Evolutionary conservation across 2,888 invertebrate genomes (phyloP), one percentile per base, ranked within the genome.

Genomic region (Drosophila robusta): DNA sequence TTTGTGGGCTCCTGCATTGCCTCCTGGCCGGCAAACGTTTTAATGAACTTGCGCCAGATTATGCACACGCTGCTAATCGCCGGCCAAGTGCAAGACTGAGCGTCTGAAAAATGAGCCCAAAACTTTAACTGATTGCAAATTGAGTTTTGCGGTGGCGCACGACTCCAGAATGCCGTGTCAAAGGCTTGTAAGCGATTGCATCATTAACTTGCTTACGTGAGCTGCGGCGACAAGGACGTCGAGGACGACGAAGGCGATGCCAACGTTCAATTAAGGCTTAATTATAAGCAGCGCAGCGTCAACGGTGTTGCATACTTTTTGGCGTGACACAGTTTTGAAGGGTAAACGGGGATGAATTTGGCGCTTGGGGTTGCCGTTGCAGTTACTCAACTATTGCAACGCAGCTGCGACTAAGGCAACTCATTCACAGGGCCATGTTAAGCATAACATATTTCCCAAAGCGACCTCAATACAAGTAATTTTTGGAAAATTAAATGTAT

Each of bases 161-260:
- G 38, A 22, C 39, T 55, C 29, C 39, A 56, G 50, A 26, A 66
- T 83, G 77, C 47, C 82, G 70, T 77, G 87, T 83, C 87, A 83
- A 82, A 82, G 80, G 75, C 60, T 62, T 72, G 72, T 75, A 80
- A 75, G 42, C 84, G 81, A 80, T 84, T 80, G 72, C 84, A 87
- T 84, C 87, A 86, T 87, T 87, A 83, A 80, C 72, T 84, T 73
- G 70, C 81, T 75, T 68, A 78, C 85, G 82, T 78, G 78, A 46
- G 65, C 42, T 42, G 36, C 18, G 44, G 26, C 29, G 29, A 29
- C 57, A 42, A 46, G 38, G 52, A 38, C 16, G 49, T 7, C n/a
- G 32, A 26, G 38, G 34, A 38, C 12, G 14, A 24, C 32, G 63
- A 52, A 24, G 52, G 22, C 60, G 45, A 34, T 42, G 60, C 55